Percentiles rank a stretch among this genome's conserved stretches.
Conservation (phyloP, 2,797 vertebrate species). For the Acanthornis magna region DNA sequence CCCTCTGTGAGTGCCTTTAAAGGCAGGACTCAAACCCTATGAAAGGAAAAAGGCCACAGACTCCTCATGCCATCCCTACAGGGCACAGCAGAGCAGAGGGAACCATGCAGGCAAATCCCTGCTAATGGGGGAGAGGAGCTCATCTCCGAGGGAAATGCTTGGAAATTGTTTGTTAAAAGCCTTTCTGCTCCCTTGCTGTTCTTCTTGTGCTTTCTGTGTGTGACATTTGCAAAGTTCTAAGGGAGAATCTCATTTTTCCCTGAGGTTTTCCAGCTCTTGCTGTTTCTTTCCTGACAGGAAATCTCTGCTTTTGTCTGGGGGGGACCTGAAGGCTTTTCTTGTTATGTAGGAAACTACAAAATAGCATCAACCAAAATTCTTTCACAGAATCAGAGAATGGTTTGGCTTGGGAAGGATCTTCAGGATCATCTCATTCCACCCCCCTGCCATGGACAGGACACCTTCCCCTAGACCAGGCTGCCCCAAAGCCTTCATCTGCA, state of each 20-base stretch:
- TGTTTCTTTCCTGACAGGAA: not conserved
- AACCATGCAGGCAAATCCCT: slow-evolving; percentile 17
- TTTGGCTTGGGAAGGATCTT: not conserved
- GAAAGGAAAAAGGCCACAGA: slow-evolving; percentile 20
- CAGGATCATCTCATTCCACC: not conserved
- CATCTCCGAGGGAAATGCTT: not conserved
- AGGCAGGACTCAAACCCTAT: not conserved
- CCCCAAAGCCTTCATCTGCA: not conserved
- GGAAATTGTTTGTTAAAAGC: not conserved
- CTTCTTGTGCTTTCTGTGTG: not conserved
- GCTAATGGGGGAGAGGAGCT: not conserved
- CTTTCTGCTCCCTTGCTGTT: not conserved
- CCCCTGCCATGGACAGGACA: not conserved
- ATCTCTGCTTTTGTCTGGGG: not conserved
- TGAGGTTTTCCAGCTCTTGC: not conserved
- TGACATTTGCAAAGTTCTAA: not conserved
- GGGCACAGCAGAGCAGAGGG: not conserved
- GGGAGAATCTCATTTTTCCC: not conserved
- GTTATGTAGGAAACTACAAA: not conserved
- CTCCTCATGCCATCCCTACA: slow-evolving; percentile 1
- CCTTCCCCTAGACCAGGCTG: not conserved
- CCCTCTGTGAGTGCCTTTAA: not conserved
- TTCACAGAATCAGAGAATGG: not conserved
- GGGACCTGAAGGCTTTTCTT: not conserved
- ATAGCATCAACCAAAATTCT: not conserved